A percentile compares a stretch with the other conserved stretches of the same genome.
phyloP scores from a whole-genome alignment of 2,888 invertebrate species.

The Hipparchia semele region DNA sequence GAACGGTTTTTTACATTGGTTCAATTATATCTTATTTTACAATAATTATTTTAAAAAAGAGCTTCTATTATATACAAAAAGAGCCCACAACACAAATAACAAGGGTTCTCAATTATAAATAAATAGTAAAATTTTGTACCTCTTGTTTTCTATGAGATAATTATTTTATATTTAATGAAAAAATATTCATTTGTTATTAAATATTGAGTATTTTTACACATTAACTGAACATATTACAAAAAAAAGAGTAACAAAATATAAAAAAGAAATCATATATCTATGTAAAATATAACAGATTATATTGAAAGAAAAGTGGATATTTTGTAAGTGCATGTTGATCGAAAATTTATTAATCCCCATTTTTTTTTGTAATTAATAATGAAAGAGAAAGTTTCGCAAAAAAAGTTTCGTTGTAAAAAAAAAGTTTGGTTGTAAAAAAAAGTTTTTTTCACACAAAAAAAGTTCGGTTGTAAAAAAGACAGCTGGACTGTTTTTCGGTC shows the following conservation, averaged over 20 bases:
- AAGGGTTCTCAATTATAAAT: slow-evolving; percentile 55
- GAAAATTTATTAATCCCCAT: slow-evolving; percentile 40
- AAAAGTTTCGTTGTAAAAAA: slow-evolving; percentile 11
- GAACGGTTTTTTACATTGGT: slow-evolving; percentile 28
- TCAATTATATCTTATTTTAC: slow-evolving; percentile 44
- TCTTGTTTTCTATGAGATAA: slow-evolving; percentile 77
- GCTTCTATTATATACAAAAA: slow-evolving; percentile 72
- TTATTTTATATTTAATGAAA: slow-evolving; percentile 67
- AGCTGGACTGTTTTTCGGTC: slow-evolving; percentile 50
- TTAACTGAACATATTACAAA: slow-evolving; percentile 74
- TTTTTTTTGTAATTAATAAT: slow-evolving; percentile 17
- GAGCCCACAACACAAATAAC: slow-evolving; percentile 49
- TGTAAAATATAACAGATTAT: slow-evolving; percentile 58
- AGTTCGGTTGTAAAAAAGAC: slow-evolving; percentile 32
- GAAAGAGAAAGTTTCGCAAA: slow-evolving; percentile 32
- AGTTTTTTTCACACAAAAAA: slow-evolving; percentile 16
- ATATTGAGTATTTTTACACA: slow-evolving; percentile 81
- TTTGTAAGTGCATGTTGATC: slow-evolving; percentile 62
- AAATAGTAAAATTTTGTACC: slow-evolving; percentile 65
- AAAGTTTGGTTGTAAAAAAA: slow-evolving; percentile 31
- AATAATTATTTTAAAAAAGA: slow-evolving; percentile 56
- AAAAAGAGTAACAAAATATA: slow-evolving; percentile 66
- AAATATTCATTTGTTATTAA: slow-evolving; percentile 75
- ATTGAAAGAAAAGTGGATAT: slow-evolving; percentile 54
- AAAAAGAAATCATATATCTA: slow-evolving; percentile 64